Conservation (phyloP, 2,113 vertebrate genomes). For the Pseudopodoces humilis region DNA sequence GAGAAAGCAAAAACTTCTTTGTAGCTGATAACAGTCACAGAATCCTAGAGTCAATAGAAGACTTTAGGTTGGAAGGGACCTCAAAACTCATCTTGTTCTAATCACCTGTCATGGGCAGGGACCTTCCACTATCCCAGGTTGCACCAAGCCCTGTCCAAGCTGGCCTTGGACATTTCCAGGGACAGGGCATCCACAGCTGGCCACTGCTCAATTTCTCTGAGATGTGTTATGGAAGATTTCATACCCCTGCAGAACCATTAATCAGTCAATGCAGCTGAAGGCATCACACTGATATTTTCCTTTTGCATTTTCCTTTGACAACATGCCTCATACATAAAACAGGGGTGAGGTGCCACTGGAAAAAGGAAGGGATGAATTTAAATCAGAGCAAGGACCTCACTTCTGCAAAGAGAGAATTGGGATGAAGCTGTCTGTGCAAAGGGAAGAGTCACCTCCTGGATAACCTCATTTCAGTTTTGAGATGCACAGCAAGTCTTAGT, state of each 20-base stretch:
- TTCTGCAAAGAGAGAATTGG: neutral
- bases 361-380: neutral
- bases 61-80: neutral
- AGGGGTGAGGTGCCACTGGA: neutral
- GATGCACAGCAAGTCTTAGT: neutral
- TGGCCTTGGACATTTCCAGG: neutral
- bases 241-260: neutral
- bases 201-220: neutral
- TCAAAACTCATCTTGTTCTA: neutral
- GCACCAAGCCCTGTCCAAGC: neutral
- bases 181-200: neutral
- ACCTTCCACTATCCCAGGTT: neutral
- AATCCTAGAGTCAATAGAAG: neutral
- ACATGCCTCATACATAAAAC: rapidly evolving
- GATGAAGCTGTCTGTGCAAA: neutral
- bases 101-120: neutral
- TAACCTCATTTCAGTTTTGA: neutral
- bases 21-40: neutral
- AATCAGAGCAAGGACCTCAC: neutral
- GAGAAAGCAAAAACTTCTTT: neutral
- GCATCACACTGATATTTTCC: neutral
- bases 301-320: neutral
- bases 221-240: neutral
- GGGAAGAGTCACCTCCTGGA: neutral
- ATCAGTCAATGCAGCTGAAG: neutral